Percentiles rank a stretch among this genome's conserved stretches.
Evolutionary conservation across 2,797 vertebrate species (phyloP).

Genomic region (Gymnopithys bicolor): DNA sequence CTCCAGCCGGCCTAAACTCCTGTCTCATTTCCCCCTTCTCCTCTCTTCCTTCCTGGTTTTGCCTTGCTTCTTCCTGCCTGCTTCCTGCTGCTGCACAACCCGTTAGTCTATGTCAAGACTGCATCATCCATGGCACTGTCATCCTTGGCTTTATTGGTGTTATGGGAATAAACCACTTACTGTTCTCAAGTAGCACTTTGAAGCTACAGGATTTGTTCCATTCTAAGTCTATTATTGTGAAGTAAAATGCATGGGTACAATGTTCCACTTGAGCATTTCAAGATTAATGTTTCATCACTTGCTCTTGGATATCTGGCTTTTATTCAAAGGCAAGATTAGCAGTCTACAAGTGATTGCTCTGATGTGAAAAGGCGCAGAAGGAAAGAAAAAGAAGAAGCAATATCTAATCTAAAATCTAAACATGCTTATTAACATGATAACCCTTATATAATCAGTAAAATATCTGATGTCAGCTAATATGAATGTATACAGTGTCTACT

Average conservation of each 20-base stretch:
- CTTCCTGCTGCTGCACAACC: neutral
- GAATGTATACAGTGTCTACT: neutral
- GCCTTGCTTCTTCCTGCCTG: neutral
- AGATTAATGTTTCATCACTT: conserved; percentile 7
- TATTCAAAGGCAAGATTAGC: conserved; percentile 39
- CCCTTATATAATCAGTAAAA: neutral
- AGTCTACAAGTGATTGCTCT: neutral
- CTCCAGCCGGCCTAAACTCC: neutral
- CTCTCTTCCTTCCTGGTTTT: neutral
- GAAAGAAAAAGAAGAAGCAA: neutral
- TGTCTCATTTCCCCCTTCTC: neutral
- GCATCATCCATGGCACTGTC: fast-evolving
- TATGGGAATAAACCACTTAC: neutral
- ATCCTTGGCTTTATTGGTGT: neutral
- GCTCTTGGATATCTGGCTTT: neutral
- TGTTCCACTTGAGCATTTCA: conserved; percentile 12
- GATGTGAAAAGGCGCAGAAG: neutral
- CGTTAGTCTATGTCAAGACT: neutral
- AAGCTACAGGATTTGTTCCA: neutral
- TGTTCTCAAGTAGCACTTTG: neutral
- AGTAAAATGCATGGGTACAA: neutral
- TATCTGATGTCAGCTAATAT: neutral
- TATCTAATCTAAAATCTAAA: conserved; percentile 12
- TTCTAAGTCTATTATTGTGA: neutral
- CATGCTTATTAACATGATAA: neutral